Base-by-base conservation (phyloP, 2,113 vertebrate genomes). In the Coregonus clupeaformis region DNA sequence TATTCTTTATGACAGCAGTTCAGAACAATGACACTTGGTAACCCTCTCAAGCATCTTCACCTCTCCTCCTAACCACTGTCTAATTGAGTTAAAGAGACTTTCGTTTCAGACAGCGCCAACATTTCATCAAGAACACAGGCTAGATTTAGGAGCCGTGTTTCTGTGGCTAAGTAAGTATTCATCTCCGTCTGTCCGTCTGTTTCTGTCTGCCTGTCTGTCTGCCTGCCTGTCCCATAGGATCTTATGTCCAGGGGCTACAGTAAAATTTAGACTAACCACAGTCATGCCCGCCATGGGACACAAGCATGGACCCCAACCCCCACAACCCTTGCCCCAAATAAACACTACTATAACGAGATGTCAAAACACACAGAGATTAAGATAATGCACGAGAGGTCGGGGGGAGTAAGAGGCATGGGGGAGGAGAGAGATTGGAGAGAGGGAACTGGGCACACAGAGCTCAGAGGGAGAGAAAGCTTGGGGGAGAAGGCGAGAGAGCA, bases 291-390 rank as follows among this genome's bases (percentile, higher is more conserved):
- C 79, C 63, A 25, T 78, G 76, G 84, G 73, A 83, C 42, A 47
- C 77, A 82, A 81, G 67, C 66, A 79, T 85, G 77, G 12, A 1
- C 73, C 36, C 76, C 47, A 13, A 1, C 73, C 36, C 76, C 36
- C 49, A 42, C 36, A 42, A 42, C 42, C 47, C 57, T 27, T 63
- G 57, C 49, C 49, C 49, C 49, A 18, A 80, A 75, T 79, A 84
- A 84, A 83, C 81, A 84, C 14, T 2, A 25, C 47, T 9, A 42
- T 29, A 63, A 82, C 29, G 75, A 76, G 67, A 85, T 76, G 77
- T 75, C 80, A 78, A 72, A 82, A 72, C 76, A 47, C 71, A 66
- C 67, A 69, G 24, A 1, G 80, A 86, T 84, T 81, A 87, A 73
- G 75, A 87, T 86, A 79, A 24, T 13, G 1, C 30, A 4, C 2